Conservation (phyloP, 2,113 vertebrate genomes). For the Bubo blakistoni region DNA sequence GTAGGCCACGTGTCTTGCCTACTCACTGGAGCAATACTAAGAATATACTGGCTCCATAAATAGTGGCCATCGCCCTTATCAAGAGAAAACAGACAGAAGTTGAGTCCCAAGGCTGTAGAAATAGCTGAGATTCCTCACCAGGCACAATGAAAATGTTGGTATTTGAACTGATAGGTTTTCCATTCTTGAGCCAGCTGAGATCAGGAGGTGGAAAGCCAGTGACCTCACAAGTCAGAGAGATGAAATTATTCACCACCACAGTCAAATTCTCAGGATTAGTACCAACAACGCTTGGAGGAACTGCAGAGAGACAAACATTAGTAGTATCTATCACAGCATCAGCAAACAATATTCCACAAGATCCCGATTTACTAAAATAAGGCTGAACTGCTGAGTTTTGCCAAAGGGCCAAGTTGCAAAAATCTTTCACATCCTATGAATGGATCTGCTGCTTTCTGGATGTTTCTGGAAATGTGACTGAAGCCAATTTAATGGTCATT, state of each 20-base stretch:
- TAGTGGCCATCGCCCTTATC: background rate
- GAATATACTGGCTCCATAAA: background rate
- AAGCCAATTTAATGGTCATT: background rate
- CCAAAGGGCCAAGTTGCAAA: background rate
- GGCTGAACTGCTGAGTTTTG: background rate
- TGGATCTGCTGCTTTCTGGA: background rate
- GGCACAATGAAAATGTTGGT: constrained; percentile 85
- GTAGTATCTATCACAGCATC: background rate
- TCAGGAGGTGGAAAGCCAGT: constrained; percentile 90
- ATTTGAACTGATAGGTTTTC: constrained; percentile 77
- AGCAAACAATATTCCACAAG: background rate
- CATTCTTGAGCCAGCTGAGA: constrained; percentile 89
- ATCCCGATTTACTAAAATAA: background rate
- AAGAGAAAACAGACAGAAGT: background rate
- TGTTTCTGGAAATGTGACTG: background rate
- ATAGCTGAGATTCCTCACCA: constrained; percentile 73
- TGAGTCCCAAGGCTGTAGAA: background rate
- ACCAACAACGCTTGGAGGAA: constrained; percentile 86
- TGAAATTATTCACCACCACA: constrained; percentile 90
- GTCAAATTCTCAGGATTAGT: constrained; percentile 84
- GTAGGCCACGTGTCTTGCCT: background rate
- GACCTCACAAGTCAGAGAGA: constrained; percentile 90
- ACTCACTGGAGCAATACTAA: background rate
- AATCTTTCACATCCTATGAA: background rate
- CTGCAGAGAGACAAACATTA: constrained; percentile 67